Conservation (phyloP, 2,888 invertebrate species). For the Phortica okadai region DNA sequence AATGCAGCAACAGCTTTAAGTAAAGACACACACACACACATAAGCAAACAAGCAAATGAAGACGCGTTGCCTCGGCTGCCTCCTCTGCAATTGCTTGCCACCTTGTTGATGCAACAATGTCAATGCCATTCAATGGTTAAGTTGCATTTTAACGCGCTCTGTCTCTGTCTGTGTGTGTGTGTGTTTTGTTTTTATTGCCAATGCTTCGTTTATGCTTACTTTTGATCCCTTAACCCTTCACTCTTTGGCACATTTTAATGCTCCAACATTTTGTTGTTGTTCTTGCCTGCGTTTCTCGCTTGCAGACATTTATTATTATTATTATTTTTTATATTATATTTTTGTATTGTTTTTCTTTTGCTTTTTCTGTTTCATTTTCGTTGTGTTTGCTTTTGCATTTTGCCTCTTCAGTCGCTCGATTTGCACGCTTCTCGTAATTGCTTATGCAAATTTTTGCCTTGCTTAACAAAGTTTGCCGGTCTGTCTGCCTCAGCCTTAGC, state of each 20-base stretch:
- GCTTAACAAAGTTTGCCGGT: conserved; percentile 4
- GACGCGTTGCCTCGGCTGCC: neutral
- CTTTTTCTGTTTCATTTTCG: neutral
- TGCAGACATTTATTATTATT: too few relatives aligned
- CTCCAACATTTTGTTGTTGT: too few relatives aligned
- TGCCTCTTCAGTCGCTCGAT: conserved; percentile 33
- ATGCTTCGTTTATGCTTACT: too few relatives aligned
- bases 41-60: neutral
- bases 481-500: neutral
- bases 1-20: neutral
- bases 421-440: conserved; percentile 56
- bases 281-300: too few relatives aligned
- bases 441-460: conserved; percentile 63
- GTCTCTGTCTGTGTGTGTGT: conserved; percentile 6
- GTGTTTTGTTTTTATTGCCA: conserved; percentile 35
- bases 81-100: too few relatives aligned
- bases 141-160: neutral
- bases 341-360: too few relatives aligned
- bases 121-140: neutral
- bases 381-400: conserved; percentile 16
- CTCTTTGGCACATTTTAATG: neutral
- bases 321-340: too few relatives aligned
- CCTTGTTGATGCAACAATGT: neutral
- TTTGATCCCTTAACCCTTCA: neutral
- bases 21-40: too few relatives aligned